Evolutionary conservation across 30 jellyfish, hydroid and myxozoan species (phyloP), one percentile per base, ranked within the genome.

Genomic region (Sanderia malayensis): DNA sequence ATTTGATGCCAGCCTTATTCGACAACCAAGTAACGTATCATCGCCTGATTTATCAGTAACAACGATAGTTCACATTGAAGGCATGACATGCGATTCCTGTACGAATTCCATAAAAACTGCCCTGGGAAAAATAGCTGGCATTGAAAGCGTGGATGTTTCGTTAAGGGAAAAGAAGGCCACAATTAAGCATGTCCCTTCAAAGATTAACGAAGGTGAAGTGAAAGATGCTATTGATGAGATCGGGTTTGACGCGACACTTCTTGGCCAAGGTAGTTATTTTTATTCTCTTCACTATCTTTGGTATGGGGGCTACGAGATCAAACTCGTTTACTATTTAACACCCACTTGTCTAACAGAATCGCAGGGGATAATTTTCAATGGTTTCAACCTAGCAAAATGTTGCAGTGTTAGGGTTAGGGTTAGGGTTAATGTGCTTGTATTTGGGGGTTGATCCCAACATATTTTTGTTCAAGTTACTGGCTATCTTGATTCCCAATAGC

Each of bases 21-120:
- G 32, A 1, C 33, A 52, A 22, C 29, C 71, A 33, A 57, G 2
- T n/a, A 25, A 0, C 10, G 66, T n/a, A 2, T n/a, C 17, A 30
- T 1, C 68, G 18, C 21, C 23, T 65, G 79, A 72, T 9, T 44
- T 66, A 23, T 8, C 58, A 10, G 87, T 41, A 29, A 72, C 84
- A 17, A 63, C 62, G 23, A 30, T 67, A 33, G 58, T 71, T 33
- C 79, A 69, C 28, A 70, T 89, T 46, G 82, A 81, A 61, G 97
- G 97, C 10, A 89, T 89, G 97, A 89, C 97, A 0, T 89, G 97
- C 76, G 82, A 82, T 71, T 89, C 97, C n/a, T 89, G 97, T 63
- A 86, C 89, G 3, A 68, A 82, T 44, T 33, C 94, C 4, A 89
- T 89, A 22, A 69, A 82, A 34, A 46, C 70, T 33, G 93, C 95